These are phyloP conservation scores for Nasonia vitripennis DNA, from an alignment of 1,140 invertebrate genomes.

Conservation along the genomic window DNA sequence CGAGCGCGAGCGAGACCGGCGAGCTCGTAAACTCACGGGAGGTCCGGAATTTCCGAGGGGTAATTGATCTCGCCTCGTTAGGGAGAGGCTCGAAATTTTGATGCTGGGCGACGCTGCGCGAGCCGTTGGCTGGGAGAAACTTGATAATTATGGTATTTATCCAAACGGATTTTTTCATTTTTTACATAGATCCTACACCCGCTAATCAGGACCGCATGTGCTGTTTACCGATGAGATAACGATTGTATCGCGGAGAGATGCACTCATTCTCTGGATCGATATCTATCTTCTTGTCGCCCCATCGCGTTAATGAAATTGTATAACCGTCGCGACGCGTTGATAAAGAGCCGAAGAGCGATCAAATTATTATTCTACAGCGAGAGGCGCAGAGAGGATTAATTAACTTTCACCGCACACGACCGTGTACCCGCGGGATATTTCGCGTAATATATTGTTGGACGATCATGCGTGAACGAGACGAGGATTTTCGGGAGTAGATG, in stretches of 20 bases:
- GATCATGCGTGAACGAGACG: too few species aligned
- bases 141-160: too few species aligned
- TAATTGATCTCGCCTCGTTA: constrained; percentile 48
- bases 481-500: too few species aligned
- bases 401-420: neutral
- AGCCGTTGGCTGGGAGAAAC: too few species aligned
- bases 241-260: neutral
- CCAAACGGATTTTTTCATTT: too few species aligned
- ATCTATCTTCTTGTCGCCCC: neutral
- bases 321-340: neutral
- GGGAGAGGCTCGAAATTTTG: neutral
- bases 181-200: too few species aligned
- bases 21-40: constrained; percentile 56
- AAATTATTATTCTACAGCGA: neutral
- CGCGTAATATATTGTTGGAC: too few species aligned
- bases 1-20: constrained; percentile 12
- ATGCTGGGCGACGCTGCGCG: too few species aligned
- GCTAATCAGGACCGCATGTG: neutral
- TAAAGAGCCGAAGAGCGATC: neutral
- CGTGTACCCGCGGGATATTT: neutral
- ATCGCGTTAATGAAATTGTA: neutral
- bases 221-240: neutral
- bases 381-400: neutral
- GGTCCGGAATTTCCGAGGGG: constrained; percentile 32
- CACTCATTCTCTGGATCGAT: neutral